A percentile compares a stretch with the other conserved stretches of the same genome.
Evolutionary conservation across 2,113 vertebrate genomes (phyloP).

Genomic region (Peromyscus polionotus): DNA sequence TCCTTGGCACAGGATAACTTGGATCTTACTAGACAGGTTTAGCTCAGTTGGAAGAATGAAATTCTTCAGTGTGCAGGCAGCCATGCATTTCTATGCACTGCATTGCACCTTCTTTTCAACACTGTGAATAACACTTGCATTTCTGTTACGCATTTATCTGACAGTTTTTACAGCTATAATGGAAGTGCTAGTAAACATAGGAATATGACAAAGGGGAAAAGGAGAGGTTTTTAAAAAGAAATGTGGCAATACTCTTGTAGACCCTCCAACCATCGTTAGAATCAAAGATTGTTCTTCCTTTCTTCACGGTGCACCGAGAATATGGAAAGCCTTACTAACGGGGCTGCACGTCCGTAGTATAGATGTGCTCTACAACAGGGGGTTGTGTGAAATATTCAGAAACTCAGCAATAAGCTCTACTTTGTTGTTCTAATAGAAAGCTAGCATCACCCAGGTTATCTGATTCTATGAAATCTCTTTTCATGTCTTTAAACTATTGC

Average conservation of each 20-base stretch:
- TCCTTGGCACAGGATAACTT: neutral
- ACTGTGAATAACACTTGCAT: neutral
- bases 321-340: neutral
- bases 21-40: neutral
- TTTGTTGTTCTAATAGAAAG: neutral
- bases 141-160: neutral
- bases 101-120: neutral
- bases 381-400: neutral
- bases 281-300: neutral
- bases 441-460: neutral
- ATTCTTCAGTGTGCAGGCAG: neutral
- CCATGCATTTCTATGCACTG: neutral
- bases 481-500: neutral
- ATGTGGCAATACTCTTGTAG: neutral
- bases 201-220: neutral
- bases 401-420: neutral
- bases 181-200: neutral
- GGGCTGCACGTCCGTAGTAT: neutral
- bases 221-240: neutral
- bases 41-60: neutral
- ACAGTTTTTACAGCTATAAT: neutral
- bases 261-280: neutral
- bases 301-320: neutral
- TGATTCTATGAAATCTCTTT: neutral
- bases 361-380: neutral